phyloP scores from a whole-genome alignment of 2,888 invertebrate species.

The Seladonia tumulorum region DNA sequence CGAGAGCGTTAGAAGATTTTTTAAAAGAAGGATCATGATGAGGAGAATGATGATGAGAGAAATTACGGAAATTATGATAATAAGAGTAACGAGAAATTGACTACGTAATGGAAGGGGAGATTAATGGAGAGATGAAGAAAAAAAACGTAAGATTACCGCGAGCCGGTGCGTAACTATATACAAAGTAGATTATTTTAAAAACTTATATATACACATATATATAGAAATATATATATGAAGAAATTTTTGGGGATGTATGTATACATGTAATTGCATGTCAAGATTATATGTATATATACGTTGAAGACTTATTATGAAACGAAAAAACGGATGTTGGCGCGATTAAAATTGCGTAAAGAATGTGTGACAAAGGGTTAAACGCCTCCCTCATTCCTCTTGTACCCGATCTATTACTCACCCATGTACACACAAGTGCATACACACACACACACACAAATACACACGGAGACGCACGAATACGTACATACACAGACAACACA shows the following conservation, averaged over 20 bases:
- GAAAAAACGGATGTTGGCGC: conserved; percentile 66
- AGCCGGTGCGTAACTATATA: conserved; percentile 77
- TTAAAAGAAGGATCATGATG: neutral
- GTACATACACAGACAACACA: neutral
- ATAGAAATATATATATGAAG: conserved; percentile 66
- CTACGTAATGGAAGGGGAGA: conserved; percentile 33
- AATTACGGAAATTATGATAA: conserved; percentile 4
- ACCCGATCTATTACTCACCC: conserved; percentile 48
- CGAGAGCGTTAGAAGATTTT: conserved; percentile 49
- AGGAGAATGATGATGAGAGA: neutral
- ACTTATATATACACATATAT: conserved; percentile 66
- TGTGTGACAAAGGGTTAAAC: conserved; percentile 58
- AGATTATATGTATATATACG: conserved; percentile 71
- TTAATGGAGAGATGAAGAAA: conserved; percentile 45
- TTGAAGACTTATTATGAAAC: conserved; percentile 70
- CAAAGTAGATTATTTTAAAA: conserved; percentile 75
- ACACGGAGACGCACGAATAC: neutral
- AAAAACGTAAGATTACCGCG: conserved; percentile 46
- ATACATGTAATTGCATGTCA: conserved; percentile 71
- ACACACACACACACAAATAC: conserved; percentile 30
- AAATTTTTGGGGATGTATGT: conserved; percentile 57
- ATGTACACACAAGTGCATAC: conserved; percentile 24
- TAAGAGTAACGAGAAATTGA: conserved; percentile 25
- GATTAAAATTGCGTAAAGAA: conserved; percentile 66
- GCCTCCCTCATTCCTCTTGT: conserved; percentile 66